Conservation (phyloP, 2,888 invertebrate genomes). For the Diaperis boleti region DNA sequence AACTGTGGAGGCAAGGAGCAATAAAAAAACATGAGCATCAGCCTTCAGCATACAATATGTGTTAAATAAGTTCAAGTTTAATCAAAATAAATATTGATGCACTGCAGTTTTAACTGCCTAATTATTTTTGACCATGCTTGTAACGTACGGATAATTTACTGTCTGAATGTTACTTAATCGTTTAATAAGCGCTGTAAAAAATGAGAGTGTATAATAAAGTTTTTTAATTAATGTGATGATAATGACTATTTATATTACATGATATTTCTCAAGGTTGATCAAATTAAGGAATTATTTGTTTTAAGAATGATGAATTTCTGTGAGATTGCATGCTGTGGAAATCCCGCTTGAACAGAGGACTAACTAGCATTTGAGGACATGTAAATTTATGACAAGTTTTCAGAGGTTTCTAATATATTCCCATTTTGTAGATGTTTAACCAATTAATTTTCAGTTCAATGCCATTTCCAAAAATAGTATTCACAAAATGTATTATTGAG, state of each 20-base stretch:
- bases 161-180: too few relatives aligned
- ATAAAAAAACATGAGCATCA: not conserved
- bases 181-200: not conserved
- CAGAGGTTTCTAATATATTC: too few relatives aligned
- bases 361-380: too few relatives aligned
- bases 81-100: constrained; percentile 3
- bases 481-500: too few relatives aligned
- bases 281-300: constrained; percentile 1
- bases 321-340: not conserved
- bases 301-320: not conserved
- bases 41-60: not conserved
- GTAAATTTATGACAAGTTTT: too few relatives aligned
- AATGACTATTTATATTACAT: not conserved
- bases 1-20: not conserved
- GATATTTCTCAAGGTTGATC: not conserved
- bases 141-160: not conserved
- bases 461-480: too few relatives aligned
- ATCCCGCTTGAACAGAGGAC: too few relatives aligned
- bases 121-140: constrained; percentile 1
- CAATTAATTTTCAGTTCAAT: too few relatives aligned
- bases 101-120: not conserved
- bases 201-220: not conserved
- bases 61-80: constrained; percentile 6
- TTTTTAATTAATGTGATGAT: constrained; percentile 1
- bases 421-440: too few relatives aligned